A percentile compares a stretch with the other conserved stretches of the same genome.
Evolutionary conservation across 2,113 vertebrate species (phyloP).

Genomic region (Brachionichthys hirsutus): DNA sequence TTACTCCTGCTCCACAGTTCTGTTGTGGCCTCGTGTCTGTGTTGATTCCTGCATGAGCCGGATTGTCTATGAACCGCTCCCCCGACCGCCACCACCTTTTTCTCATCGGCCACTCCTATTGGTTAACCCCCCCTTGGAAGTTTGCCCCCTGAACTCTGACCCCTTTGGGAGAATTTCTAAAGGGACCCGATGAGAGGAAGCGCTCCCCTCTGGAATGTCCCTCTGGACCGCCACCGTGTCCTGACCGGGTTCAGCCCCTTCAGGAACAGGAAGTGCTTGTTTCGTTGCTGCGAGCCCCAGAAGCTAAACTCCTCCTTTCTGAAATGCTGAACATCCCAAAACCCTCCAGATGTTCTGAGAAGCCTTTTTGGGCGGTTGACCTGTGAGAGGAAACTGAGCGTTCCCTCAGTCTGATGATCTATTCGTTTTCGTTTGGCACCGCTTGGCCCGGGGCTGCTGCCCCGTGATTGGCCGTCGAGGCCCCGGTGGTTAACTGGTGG

Average conservation of each 20-base stretch:
- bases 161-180: conserved; percentile 30
- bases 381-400: conserved; percentile 9
- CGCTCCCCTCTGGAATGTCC: conserved; percentile 38
- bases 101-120: conserved; percentile 52
- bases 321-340: not conserved
- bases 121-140: conserved; percentile 31
- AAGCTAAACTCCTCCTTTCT: not conserved
- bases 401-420: conserved; percentile 21
- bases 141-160: conserved; percentile 55
- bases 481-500: conserved; percentile 59
- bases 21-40: conserved; percentile 64
- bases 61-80: no score
- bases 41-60: conserved; percentile 57
- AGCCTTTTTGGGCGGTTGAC: not conserved
- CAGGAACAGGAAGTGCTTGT: not conserved
- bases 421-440: conserved; percentile 43
- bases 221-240: conserved; percentile 30
- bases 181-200: conserved; percentile 17
- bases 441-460: conserved; percentile 30
- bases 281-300: not conserved
- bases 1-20: conserved; percentile 61
- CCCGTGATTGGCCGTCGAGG: conserved; percentile 54
- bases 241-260: conserved; percentile 4
- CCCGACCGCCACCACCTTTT: conserved; percentile 36
- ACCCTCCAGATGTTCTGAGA: no score